phyloP scores from a whole-genome alignment of 2,888 invertebrate species.

The Cacoxenus indagator region DNA sequence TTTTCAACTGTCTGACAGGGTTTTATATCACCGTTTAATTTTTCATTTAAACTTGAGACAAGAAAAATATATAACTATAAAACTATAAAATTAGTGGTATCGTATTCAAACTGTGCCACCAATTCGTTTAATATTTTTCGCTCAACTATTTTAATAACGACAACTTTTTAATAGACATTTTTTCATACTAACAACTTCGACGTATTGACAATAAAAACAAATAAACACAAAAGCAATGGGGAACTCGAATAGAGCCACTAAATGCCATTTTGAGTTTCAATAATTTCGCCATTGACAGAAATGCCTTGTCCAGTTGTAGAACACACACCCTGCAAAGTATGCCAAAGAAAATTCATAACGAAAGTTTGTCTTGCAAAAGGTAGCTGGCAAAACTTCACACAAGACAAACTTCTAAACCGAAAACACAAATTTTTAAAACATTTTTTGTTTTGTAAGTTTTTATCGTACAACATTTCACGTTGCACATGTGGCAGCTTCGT shows the following conservation, averaged over 20 bases:
- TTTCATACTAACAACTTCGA: no score
- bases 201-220: no score
- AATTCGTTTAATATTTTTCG: background rate
- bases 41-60: no score
- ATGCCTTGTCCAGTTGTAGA: background rate
- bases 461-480: background rate
- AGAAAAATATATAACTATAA: no score
- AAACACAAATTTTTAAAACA: background rate
- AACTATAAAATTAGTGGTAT: no score
- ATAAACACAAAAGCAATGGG: background rate
- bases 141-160: background rate
- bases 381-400: background rate
- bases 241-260: background rate
- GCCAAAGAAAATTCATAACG: background rate
- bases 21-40: no score
- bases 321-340: background rate
- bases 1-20: no score
- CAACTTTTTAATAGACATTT: background rate
- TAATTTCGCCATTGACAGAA: background rate
- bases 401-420: background rate
- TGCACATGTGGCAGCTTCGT: background rate
- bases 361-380: background rate
- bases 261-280: background rate
- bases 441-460: background rate
- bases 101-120: no score